These are phyloP conservation scores for Arctia plantaginis DNA, from an alignment of 2,888 invertebrate species.

Conservation along the genomic window DNA sequence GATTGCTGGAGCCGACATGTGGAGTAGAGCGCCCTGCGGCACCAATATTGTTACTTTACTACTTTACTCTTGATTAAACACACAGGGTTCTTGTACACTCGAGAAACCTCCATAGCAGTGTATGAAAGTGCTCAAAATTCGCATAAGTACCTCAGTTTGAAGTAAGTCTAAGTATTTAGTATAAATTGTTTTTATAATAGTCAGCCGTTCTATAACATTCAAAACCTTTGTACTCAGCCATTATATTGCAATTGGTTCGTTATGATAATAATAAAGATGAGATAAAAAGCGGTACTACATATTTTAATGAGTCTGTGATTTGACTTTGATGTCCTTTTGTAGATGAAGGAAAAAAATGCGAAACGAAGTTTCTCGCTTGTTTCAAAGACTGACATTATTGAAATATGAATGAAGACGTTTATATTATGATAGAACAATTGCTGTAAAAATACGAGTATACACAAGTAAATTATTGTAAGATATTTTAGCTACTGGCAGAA, in stretches of 20 bases:
- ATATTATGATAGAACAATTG: background rate
- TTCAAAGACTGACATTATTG: background rate
- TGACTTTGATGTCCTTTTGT: background rate
- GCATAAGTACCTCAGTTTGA: background rate
- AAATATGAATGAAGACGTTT: background rate
- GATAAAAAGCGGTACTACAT: background rate
- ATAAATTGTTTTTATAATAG: background rate
- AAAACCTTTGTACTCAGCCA: background rate
- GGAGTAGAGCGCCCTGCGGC: no score
- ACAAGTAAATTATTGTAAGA: constrained; percentile 8
- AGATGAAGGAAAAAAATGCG: background rate
- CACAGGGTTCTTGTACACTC: no score
- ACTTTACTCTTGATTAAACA: no score
- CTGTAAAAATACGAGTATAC: background rate
- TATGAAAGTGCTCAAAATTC: background rate
- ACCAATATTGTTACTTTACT: no score
- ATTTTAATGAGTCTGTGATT: background rate
- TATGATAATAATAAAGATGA: background rate
- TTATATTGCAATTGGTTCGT: background rate
- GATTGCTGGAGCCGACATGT: no score
- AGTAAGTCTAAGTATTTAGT: background rate
- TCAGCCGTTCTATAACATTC: background rate
- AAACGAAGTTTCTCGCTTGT: background rate
- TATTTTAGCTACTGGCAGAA: background rate
- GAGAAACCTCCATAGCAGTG: no score